These are phyloP conservation scores for Pachypsylla venusta DNA, from an alignment of 1,140 invertebrate species.

Conservation along the genomic window DNA sequence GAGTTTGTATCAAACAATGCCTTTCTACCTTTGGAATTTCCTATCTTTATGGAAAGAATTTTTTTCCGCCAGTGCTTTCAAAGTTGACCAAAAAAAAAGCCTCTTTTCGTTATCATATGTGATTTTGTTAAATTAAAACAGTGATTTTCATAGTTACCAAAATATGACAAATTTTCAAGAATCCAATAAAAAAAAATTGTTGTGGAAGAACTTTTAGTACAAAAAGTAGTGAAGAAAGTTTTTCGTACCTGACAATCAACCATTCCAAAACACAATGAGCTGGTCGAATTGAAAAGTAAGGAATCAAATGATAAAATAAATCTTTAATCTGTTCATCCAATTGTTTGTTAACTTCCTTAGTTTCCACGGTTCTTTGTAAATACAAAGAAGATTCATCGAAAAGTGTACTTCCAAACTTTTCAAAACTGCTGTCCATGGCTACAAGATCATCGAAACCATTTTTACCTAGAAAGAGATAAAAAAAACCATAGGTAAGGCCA, in stretches of 20 bases:
- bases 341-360: constrained; percentile 53
- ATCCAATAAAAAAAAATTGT: too few species aligned
- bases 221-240: background rate
- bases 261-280: constrained; percentile 85
- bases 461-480: too few species aligned
- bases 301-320: constrained; percentile 66
- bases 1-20: too few species aligned
- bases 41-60: too few species aligned
- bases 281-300: constrained; percentile 68
- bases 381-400: constrained; percentile 56
- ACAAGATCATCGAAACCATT: constrained; percentile 70
- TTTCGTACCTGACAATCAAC: constrained; percentile 52
- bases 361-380: constrained; percentile 65
- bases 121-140: too few species aligned
- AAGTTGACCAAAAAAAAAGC: too few species aligned
- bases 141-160: too few species aligned
- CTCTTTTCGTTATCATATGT: too few species aligned
- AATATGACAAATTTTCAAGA: too few species aligned
- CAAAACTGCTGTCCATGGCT: constrained; percentile 50
- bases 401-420: constrained; percentile 52
- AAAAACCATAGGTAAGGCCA: too few species aligned
- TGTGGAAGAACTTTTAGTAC: background rate
- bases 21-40: too few species aligned
- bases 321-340: constrained; percentile 59
- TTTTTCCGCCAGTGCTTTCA: too few species aligned